These are phyloP conservation scores for Punctoribates punctum DNA, from an alignment of 2,888 invertebrate species.

Conservation along the genomic window DNA sequence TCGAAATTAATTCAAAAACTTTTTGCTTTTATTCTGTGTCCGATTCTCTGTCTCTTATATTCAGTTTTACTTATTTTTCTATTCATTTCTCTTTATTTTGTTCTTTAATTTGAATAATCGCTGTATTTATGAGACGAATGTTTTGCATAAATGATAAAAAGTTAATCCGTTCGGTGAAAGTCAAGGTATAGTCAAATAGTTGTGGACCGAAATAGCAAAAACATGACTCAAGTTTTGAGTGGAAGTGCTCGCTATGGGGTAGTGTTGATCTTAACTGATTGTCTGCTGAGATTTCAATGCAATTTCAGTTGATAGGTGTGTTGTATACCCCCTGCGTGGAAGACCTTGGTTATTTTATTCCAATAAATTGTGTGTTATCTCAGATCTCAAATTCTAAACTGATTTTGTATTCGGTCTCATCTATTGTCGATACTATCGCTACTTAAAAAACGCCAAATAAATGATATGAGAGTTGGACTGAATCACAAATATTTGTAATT, in stretches of 20 bases:
- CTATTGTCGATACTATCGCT: background rate
- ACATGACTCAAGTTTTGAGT: background rate
- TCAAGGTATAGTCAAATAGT: too few relatives aligned
- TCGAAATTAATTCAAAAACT: background rate
- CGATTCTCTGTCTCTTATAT: background rate
- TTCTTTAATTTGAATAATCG: too few relatives aligned
- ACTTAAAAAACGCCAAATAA: background rate
- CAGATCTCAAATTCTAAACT: background rate
- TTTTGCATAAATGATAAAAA: too few relatives aligned
- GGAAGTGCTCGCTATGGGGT: background rate
- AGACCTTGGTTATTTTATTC: background rate
- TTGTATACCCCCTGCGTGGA: too few relatives aligned
- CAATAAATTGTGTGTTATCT: constrained; percentile 3
- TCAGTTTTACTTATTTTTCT: background rate
- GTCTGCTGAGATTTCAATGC: too few relatives aligned
- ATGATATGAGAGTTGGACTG: background rate
- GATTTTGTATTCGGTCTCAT: background rate
- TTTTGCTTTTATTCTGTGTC: background rate
- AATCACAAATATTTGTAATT: background rate
- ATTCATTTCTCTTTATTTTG: background rate
- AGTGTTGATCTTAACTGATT: too few relatives aligned
- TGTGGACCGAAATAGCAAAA: background rate
- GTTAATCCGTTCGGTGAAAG: too few relatives aligned
- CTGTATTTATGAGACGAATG: too few relatives aligned
- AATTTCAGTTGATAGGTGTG: too few relatives aligned